phyloP scores from a whole-genome alignment of 64 coral and sea anemone species.

The Montipora cactus region DNA sequence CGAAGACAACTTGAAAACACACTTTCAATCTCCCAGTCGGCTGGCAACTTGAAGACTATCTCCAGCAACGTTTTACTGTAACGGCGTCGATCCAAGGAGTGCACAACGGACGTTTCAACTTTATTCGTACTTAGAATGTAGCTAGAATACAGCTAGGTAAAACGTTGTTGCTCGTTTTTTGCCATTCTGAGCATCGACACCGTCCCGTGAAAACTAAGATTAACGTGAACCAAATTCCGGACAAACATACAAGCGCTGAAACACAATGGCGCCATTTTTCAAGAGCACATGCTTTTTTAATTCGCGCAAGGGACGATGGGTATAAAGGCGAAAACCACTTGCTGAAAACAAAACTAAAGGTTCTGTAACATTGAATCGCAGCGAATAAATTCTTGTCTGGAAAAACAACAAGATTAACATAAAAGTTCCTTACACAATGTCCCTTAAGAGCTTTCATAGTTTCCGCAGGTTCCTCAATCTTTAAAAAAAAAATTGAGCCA shows the following conservation, averaged over 20 bases:
- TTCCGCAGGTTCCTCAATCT: no score
- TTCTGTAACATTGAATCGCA: not conserved
- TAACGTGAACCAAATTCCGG: no score
- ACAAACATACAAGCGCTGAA: not conserved
- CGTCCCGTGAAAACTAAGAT: not conserved
- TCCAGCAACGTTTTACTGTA: no score
- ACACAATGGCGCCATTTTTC: not conserved
- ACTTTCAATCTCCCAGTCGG: no score
- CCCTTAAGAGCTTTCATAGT: no score
- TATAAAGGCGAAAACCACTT: not conserved
- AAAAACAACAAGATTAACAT: not conserved
- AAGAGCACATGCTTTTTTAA: not conserved
- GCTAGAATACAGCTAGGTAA: not conserved
- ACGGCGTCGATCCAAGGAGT: no score
- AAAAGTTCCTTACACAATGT: no score
- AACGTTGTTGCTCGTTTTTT: not conserved
- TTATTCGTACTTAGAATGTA: no score
- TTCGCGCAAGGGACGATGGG: conserved; percentile 10
- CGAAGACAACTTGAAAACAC: no score
- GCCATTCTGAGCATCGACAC: not conserved
- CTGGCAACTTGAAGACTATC: not conserved
- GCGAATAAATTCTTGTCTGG: not conserved
- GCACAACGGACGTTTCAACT: no score
- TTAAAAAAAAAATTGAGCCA: no score
- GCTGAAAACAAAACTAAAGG: not conserved